Percentiles rank a stretch among this genome's conserved stretches.
phyloP scores from a whole-genome alignment of 2,797 vertebrate species.

The Anguilla anguilla region DNA sequence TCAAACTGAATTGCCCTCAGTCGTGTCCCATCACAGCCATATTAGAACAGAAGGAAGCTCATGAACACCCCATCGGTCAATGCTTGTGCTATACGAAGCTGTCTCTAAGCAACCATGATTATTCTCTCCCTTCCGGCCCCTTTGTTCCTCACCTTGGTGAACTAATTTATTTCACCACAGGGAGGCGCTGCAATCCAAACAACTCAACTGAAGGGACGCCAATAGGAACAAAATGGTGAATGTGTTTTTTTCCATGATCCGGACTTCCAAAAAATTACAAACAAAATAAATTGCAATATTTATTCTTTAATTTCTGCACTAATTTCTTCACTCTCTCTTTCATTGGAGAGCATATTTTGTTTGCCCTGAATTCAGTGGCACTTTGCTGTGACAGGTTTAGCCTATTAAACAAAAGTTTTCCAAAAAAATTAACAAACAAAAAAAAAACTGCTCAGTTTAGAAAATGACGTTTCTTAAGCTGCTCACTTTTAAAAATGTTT shows the following conservation, averaged over 20 bases:
- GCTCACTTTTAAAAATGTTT: neutral
- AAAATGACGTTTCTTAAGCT: neutral
- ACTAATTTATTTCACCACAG: neutral
- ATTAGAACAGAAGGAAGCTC: neutral
- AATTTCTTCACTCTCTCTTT: neutral
- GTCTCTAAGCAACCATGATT: neutral
- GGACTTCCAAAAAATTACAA: neutral
- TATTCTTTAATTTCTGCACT: neutral
- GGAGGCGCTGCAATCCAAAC: neutral
- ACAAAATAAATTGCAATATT: neutral
- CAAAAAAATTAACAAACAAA: neutral
- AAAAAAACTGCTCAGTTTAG: neutral
- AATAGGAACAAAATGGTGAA: neutral
- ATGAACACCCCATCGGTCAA: neutral
- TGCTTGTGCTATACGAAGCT: neutral
- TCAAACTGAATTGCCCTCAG: neutral
- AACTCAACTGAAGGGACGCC: neutral
- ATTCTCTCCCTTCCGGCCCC: neutral
- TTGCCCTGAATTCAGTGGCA: neutral
- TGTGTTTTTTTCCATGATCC: neutral
- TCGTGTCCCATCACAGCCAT: neutral
- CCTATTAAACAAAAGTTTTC: neutral
- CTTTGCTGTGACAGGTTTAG: neutral
- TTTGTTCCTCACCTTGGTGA: neutral
- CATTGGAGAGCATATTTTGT: neutral